Evolutionary conservation across 2,888 invertebrate genomes (phyloP).

Genomic region (Drosophila melanosoma): DNA sequence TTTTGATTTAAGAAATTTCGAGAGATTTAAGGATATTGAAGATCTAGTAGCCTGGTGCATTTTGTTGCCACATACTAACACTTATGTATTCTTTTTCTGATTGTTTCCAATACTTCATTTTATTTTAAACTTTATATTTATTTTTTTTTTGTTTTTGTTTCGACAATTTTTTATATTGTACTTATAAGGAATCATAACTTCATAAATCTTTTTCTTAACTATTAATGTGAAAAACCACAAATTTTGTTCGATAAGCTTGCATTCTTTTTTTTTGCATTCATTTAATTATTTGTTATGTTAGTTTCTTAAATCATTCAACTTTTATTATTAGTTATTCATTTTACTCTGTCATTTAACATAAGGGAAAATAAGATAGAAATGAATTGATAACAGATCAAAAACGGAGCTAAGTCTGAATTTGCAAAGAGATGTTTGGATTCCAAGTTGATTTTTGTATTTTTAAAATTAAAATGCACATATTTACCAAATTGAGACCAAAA

Average conservation of each 20-base stretch:
- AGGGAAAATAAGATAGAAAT: background rate
- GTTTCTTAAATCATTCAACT: background rate
- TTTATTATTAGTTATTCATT: constrained; percentile 1
- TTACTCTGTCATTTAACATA: background rate
- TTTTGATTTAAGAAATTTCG: constrained; percentile 75
- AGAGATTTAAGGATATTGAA: constrained; percentile 1
- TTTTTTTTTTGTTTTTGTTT: background rate
- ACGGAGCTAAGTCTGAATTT: constrained; percentile 52
- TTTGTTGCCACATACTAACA: background rate
- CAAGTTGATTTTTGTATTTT: constrained; percentile 41
- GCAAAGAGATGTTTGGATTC: constrained; percentile 52
- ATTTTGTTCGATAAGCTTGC: background rate
- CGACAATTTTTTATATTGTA: background rate
- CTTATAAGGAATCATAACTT: background rate
- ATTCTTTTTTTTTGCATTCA: background rate
- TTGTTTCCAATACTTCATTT: background rate
- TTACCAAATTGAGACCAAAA: constrained; percentile 76
- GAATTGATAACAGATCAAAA: constrained; percentile 6
- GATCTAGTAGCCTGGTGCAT: background rate
- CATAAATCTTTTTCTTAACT: background rate
- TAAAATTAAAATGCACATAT: constrained; percentile 23
- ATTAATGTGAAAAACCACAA: background rate
- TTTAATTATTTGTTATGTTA: background rate
- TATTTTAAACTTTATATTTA: too few relatives aligned
- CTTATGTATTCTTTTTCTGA: background rate